Conservation (phyloP, 2,888 invertebrate genomes). For the Lymantria monacha region DNA sequence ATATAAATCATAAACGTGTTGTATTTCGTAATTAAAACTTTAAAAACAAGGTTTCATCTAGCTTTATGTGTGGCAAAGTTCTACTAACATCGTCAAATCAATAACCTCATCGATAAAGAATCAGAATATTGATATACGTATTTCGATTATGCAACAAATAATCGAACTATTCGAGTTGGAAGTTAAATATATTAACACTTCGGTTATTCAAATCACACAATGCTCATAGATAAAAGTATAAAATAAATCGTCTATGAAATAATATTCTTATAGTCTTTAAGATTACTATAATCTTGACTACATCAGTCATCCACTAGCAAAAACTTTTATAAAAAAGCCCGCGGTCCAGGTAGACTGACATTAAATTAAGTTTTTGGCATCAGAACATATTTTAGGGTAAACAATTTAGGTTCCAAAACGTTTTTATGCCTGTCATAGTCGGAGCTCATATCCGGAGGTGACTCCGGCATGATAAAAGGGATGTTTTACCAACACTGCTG, state of each 20-base stretch:
- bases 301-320: conserved; percentile 46
- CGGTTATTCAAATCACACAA: conserved; percentile 62
- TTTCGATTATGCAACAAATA: too few relatives aligned
- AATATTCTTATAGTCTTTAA: conserved; percentile 24
- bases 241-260: conserved; percentile 51
- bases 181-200: conserved; percentile 36
- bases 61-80: too few relatives aligned
- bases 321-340: conserved; percentile 26
- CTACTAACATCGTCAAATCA: too few relatives aligned
- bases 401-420: not conserved
- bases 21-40: too few relatives aligned
- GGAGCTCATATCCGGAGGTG: too few relatives aligned
- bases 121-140: too few relatives aligned
- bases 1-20: too few relatives aligned
- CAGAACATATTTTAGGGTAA: not conserved
- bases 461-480: too few relatives aligned
- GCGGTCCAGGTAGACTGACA: conserved; percentile 9
- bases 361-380: conserved; percentile 5
- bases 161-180: too few relatives aligned
- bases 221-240: conserved; percentile 49
- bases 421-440: not conserved
- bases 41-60: too few relatives aligned
- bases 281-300: conserved; percentile 52
- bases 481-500: too few relatives aligned
- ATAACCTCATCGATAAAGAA: too few relatives aligned